phyloP scores from a whole-genome alignment of 2,113 vertebrate genomes.

The Peucedramus taeniatus region DNA sequence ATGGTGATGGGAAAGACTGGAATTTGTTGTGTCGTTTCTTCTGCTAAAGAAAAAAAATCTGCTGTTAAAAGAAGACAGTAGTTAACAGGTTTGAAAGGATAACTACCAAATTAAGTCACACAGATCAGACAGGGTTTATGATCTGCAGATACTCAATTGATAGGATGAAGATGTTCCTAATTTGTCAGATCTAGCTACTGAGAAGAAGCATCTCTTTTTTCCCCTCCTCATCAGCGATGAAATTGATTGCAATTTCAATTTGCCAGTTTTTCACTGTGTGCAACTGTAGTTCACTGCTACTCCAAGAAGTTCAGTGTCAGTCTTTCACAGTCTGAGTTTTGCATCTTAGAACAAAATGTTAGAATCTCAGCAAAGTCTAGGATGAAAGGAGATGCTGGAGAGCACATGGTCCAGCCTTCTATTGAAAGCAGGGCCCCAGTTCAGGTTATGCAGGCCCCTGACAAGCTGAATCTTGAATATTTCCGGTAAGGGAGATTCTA shows the following conservation, averaged over 20 bases:
- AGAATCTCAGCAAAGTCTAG: not conserved
- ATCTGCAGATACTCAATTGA: not conserved
- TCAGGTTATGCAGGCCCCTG: not conserved
- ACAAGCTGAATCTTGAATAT: not conserved
- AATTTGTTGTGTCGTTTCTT: not conserved
- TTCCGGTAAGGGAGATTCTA: not conserved
- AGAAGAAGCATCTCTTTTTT: not conserved
- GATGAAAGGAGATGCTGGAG: not conserved
- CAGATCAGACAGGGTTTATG: slow-evolving; percentile 32
- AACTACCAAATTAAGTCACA: slow-evolving; percentile 29
- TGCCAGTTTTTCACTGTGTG: not conserved
- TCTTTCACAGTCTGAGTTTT: not conserved
- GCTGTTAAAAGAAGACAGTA: not conserved
- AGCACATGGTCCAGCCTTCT: not conserved
- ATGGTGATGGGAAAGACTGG: not conserved
- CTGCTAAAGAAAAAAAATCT: not conserved
- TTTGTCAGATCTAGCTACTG: not conserved
- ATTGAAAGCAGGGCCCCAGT: not conserved
- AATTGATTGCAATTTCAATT: not conserved
- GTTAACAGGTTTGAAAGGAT: slow-evolving; percentile 33
- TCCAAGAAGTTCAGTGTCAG: not conserved
- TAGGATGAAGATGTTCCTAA: not conserved
- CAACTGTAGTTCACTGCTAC: not conserved
- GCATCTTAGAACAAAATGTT: not conserved
- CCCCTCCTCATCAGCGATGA: not conserved